These are phyloP conservation scores for Discoglossus pictus DNA, from an alignment of 2,797 vertebrate species.

Conservation along the genomic window DNA sequence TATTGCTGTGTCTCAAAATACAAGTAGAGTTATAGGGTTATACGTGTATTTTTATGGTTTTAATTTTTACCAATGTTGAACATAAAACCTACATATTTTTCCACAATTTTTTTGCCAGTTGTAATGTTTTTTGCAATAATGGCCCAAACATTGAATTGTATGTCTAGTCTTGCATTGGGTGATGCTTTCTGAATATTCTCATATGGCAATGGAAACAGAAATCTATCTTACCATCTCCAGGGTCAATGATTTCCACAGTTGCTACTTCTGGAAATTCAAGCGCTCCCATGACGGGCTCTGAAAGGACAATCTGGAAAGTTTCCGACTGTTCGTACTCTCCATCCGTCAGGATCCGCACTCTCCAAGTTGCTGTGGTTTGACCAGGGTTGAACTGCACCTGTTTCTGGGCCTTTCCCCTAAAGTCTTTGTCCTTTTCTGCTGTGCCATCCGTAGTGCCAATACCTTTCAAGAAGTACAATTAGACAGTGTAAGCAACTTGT, in stretches of 20 bases:
- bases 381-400: conserved; percentile 96
- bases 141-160: too few relatives aligned
- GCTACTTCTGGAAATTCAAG: conserved; percentile 80
- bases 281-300: conserved; percentile 88
- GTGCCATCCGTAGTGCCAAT: conserved; percentile 85
- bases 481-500: not conserved
- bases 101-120: too few relatives aligned
- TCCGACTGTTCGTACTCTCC: conserved; percentile 83
- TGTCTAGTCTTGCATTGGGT: too few relatives aligned
- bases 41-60: too few relatives aligned
- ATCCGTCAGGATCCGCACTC: conserved; percentile 80
- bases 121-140: not conserved
- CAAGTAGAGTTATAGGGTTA: too few relatives aligned
- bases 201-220: not conserved
- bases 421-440: conserved; percentile 85
- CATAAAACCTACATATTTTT: too few relatives aligned
- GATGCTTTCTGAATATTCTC: too few relatives aligned
- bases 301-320: conserved; percentile 86
- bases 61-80: too few relatives aligned
- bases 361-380: conserved; percentile 84
- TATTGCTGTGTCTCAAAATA: too few relatives aligned
- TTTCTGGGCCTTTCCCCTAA: conserved; percentile 85
- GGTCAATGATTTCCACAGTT: conserved; percentile 89
- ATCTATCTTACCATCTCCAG: conserved; percentile 80
- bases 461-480: conserved; percentile 66